Evolutionary conservation across 2,113 vertebrate species (phyloP).

Genomic region (Leiothrix lutea): DNA sequence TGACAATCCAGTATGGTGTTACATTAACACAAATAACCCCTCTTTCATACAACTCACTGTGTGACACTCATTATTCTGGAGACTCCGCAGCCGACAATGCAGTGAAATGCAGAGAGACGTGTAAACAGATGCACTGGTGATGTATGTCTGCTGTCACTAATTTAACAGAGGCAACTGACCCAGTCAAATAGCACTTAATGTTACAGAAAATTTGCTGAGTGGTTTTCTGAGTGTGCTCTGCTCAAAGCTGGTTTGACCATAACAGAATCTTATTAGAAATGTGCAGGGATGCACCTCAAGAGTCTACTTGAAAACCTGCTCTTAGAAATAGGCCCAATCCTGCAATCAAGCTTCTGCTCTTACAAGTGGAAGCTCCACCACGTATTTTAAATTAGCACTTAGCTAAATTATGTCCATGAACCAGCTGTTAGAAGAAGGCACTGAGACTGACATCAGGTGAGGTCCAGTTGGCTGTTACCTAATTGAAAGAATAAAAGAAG

Average conservation of each 20-base stretch:
- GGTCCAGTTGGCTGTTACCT: constrained; percentile 6
- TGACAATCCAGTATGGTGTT: not conserved
- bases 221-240: not conserved
- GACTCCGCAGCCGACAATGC: not conserved
- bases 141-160: constrained; percentile 46
- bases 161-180: constrained; percentile 56
- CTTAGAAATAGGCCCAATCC: constrained; percentile 48
- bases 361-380: constrained; percentile 50
- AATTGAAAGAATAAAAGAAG: constrained; percentile 28
- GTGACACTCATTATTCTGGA: constrained; percentile 44
- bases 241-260: not conserved
- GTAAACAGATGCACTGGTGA: constrained; percentile 44
- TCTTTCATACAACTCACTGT: constrained; percentile 33
- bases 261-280: not conserved
- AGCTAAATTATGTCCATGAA: constrained; percentile 58
- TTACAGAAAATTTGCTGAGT: constrained; percentile 53
- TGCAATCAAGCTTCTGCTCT: constrained; percentile 53
- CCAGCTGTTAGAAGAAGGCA: constrained; percentile 20
- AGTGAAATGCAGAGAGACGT: constrained; percentile 29
- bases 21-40: constrained; percentile 50
- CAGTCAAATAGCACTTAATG: constrained; percentile 53
- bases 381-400: constrained; percentile 65
- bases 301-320: constrained; percentile 30
- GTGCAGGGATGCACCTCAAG: not conserved
- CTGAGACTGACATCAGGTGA: not conserved